These are phyloP conservation scores for Tamias sibiricus DNA, from an alignment of 2,113 vertebrate genomes.

Conservation along the genomic window DNA sequence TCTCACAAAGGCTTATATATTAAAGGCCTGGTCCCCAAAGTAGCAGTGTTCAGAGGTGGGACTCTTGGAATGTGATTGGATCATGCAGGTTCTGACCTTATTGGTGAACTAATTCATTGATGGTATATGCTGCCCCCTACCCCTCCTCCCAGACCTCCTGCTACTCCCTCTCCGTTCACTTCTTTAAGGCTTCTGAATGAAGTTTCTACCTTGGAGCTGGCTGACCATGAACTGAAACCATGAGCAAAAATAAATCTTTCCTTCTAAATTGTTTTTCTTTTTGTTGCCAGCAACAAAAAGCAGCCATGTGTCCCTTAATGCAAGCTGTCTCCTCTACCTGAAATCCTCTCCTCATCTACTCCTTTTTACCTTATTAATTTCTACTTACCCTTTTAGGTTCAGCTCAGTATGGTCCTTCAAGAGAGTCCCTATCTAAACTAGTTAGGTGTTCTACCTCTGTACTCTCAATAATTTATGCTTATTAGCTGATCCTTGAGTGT, in stretches of 20 bases:
- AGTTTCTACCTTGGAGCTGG: background rate
- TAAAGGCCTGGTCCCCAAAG: background rate
- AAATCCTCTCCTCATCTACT: background rate
- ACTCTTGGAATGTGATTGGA: too few relatives aligned
- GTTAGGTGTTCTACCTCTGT: background rate
- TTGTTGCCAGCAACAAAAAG: background rate
- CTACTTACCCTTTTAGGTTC: background rate
- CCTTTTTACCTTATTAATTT: background rate
- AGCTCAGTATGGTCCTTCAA: background rate
- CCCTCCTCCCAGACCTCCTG: accelerated
- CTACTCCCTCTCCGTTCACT: too few relatives aligned
- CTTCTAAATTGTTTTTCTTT: background rate
- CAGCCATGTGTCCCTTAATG: background rate
- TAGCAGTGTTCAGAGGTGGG: background rate
- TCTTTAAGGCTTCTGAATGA: background rate
- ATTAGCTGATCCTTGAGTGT: background rate
- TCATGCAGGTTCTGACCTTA: background rate
- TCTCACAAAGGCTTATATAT: background rate
- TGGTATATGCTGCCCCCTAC: too few relatives aligned
- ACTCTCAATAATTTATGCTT: background rate
- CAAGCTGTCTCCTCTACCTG: background rate
- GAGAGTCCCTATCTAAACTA: background rate
- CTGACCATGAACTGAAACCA: background rate
- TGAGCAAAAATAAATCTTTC: background rate
- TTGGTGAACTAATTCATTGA: background rate